A percentile compares a stretch with the other conserved stretches of the same genome.
phyloP scores from a whole-genome alignment of 92 coral and sea anemone species.

The Anthopleura xanthogrammica region DNA sequence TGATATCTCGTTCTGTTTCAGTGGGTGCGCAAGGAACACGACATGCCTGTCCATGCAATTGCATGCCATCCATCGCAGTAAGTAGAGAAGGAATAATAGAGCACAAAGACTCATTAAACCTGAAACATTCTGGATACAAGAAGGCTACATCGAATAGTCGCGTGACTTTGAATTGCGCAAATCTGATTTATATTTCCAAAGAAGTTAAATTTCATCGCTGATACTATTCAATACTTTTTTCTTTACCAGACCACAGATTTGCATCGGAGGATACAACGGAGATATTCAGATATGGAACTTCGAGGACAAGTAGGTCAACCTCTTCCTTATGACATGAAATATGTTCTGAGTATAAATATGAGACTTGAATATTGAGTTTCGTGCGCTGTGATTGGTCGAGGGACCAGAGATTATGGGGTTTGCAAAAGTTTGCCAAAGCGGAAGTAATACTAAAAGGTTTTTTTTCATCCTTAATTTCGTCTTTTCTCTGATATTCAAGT shows the following conservation, averaged over 20 bases:
- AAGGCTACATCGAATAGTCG: background rate
- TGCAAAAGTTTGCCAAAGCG: no score
- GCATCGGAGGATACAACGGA: conserved; percentile 89
- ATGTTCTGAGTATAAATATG: no score
- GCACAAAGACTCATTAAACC: background rate
- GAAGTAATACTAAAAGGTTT: no score
- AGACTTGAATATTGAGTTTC: no score
- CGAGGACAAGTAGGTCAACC: conserved; percentile 70
- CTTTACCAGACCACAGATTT: conserved; percentile 68
- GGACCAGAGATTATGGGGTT: no score
- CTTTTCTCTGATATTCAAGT: no score
- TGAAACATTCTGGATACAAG: no score
- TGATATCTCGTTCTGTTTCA: conserved; percentile 26
- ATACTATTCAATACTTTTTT: background rate
- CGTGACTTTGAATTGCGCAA: background rate
- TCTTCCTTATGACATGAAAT: background rate
- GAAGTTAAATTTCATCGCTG: background rate
- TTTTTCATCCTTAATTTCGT: no score
- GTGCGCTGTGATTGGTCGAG: no score
- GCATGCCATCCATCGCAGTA: conserved; percentile 95
- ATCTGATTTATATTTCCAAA: background rate
- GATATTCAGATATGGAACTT: conserved; percentile 87
- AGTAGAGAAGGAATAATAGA: background rate
- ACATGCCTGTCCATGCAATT: conserved; percentile 86
- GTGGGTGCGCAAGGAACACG: conserved; percentile 86